Percentiles rank a stretch among this genome's conserved stretches.
Evolutionary conservation across 2,113 vertebrate species (phyloP).

Genomic region (Lontra canadensis): DNA sequence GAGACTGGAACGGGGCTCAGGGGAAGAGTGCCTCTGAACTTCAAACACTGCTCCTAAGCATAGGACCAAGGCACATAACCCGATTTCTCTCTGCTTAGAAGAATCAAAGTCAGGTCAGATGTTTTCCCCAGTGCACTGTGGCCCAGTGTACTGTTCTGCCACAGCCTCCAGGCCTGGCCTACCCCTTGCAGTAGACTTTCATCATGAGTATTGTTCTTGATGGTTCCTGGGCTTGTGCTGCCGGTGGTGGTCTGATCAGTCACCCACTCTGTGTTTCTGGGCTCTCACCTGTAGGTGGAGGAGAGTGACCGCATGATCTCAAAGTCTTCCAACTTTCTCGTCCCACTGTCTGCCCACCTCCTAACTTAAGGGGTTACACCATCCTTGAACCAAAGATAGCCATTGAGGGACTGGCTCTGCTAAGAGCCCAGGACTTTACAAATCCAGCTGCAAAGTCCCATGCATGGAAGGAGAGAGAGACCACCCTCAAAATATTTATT

Average conservation of each 20-base stretch:
- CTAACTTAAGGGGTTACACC: not conserved
- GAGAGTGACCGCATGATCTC: not conserved
- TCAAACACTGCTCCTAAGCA: not conserved
- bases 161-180: not conserved
- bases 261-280: not conserved
- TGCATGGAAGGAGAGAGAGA: not conserved
- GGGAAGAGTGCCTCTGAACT: not conserved
- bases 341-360: not conserved
- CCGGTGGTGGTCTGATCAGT: not conserved
- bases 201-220: not conserved
- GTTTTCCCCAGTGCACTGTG: not conserved
- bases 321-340: not conserved
- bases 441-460: not conserved
- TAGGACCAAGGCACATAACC: not conserved
- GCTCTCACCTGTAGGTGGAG: not conserved
- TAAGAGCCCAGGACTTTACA: not conserved
- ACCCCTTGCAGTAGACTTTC: not conserved
- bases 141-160: not conserved
- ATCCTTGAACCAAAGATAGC: not conserved
- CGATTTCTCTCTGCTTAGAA: not conserved
- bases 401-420: accelerated
- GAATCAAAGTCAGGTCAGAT: not conserved
- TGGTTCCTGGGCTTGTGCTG: not conserved
- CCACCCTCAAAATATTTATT: not conserved
- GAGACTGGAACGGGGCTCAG: not conserved